These are phyloP conservation scores for Aepyceros melampus DNA, from an alignment of 2,113 vertebrate genomes.

Conservation along the genomic window DNA sequence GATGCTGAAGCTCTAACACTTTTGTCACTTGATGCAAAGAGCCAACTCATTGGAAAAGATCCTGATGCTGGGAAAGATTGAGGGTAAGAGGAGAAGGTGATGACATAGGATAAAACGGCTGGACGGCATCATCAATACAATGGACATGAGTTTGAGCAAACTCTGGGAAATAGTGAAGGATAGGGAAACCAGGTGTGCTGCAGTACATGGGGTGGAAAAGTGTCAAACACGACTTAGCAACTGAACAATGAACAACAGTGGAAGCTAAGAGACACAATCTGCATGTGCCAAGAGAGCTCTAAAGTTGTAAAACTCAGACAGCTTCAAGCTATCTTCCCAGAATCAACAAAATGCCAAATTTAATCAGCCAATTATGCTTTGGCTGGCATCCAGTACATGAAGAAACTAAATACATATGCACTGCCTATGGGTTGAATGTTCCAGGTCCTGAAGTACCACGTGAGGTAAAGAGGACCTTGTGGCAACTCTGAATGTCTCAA, in stretches of 20 bases:
- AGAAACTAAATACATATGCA: background rate
- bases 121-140: background rate
- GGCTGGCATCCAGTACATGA: background rate
- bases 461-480: background rate
- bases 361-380: background rate
- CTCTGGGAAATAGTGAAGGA: background rate
- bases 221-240: background rate
- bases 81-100: background rate
- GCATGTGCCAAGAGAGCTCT: background rate
- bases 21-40: background rate
- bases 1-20: background rate
- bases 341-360: background rate
- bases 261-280: background rate
- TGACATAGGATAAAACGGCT: background rate
- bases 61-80: background rate
- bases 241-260: background rate
- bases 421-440: background rate
- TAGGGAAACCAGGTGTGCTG: background rate
- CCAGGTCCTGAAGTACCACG: background rate
- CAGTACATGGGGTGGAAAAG: background rate
- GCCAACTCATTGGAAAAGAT: background rate
- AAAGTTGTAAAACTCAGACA: background rate
- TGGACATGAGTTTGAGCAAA: background rate
- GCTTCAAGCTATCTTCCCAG: background rate
- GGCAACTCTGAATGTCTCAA: background rate